Conservation (phyloP, 2,888 invertebrate genomes). For the Globia sparganii region DNA sequence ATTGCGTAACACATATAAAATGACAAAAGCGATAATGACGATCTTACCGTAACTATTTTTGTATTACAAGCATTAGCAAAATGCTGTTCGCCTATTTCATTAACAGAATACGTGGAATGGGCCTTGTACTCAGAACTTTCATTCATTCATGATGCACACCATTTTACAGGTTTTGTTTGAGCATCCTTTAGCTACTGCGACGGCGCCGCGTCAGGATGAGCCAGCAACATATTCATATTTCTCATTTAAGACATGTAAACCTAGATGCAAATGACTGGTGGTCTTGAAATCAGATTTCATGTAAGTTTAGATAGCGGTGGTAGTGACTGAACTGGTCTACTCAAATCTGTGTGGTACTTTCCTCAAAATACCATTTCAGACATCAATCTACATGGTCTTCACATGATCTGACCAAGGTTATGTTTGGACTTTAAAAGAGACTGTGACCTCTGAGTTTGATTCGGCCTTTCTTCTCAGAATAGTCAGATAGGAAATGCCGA, state of each 20-base stretch:
- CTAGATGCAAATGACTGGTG: background rate
- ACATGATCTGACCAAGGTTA: background rate
- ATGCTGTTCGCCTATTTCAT: conserved; percentile 12
- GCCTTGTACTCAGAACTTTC: conserved; percentile 22
- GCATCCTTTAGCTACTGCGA: conserved; percentile 16
- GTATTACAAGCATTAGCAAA: background rate
- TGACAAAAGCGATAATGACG: background rate
- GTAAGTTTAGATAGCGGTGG: background rate
- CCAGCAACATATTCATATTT: conserved; percentile 1
- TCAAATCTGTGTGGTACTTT: background rate
- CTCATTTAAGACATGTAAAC: no score
- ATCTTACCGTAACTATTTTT: background rate
- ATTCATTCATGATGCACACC: conserved; percentile 34
- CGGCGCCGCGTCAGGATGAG: conserved; percentile 1
- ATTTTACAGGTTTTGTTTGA: conserved; percentile 34
- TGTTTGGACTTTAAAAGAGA: background rate
- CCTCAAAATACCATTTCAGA: background rate
- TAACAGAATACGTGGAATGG: conserved; percentile 37
- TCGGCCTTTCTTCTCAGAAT: background rate
- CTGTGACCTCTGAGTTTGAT: background rate
- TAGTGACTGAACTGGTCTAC: background rate
- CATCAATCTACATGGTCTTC: background rate
- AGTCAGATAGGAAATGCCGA: background rate
- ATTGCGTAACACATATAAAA: background rate
- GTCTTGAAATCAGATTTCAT: background rate